Evolutionary conservation across 2,888 invertebrate species (phyloP), one percentile per base, ranked within the genome.

Genomic region (Hirtodrosophila histrioides): DNA sequence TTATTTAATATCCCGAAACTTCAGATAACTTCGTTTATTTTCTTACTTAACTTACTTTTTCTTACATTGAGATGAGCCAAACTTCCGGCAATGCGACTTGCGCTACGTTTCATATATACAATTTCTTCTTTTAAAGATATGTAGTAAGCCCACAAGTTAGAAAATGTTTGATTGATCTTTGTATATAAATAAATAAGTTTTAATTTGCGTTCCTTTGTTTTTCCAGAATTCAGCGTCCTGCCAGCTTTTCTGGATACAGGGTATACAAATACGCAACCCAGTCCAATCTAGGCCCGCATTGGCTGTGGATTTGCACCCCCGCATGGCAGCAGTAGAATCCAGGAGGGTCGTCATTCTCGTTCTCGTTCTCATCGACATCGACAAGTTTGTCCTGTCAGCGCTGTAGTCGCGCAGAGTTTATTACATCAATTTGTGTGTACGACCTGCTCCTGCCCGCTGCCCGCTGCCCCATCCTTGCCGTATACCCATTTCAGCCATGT

Each of bases 351-450:
- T 58, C 61, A n/a, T 24, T 45, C 51, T 23, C 61, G 49, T 54
- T 49, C 53, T 24, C 60, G 49, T 62, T 53, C 54, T 36, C 67
- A 75, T 66, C 68, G 68, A 54, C 85, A 74, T 60, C 86, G 75
- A 76, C 88, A 88, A 83, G 82, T 79, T 88, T 76, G 83, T 88
- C 83, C 83, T 84, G 84, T 88, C 86, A 86, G 77, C 84, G 88
- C 68, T 56, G 66, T 58, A 72, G 63, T 68, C 72, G 69, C 73
- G 88, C 64, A 75, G 75, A 81, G 88, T 84, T 87, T 87, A 87
- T 87, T 87, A 84, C 88, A 84, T 84, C 86, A 86, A 87, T 87
- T 84, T 77, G 77, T 78, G 77, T 64, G 53, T 67, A 39, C 46
- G 55, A 29, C 17, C 49, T 23, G 49, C 9, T 35, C 31, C 12